Conservation (phyloP, 2,888 invertebrate genomes). For the Nephrotoma guestfalica region DNA sequence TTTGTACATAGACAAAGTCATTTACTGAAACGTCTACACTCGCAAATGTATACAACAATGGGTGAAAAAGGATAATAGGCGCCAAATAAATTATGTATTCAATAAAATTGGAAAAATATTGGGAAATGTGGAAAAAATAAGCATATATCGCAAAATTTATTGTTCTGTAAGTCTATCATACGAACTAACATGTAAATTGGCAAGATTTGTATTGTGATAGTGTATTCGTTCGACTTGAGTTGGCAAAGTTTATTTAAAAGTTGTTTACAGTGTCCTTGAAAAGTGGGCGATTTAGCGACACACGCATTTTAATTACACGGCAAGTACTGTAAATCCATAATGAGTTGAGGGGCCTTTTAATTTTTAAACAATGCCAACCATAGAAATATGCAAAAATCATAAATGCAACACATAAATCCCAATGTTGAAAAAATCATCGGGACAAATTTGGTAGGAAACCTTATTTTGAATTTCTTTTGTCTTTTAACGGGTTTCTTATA, state of each 20-base stretch:
- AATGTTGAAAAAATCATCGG: too few species aligned
- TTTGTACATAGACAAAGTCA: neutral
- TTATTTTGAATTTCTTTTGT: too few species aligned
- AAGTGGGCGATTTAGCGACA: too few species aligned
- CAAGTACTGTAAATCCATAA: too few species aligned
- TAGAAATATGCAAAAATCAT: too few species aligned
- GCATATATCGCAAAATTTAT: neutral
- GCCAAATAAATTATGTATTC: neutral
- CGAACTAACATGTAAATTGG: neutral
- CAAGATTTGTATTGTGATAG: neutral
- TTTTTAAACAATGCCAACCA: too few species aligned
- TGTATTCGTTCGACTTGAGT: neutral
- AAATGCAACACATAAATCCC: too few species aligned
- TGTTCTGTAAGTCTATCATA: neutral
- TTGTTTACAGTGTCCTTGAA: too few species aligned
- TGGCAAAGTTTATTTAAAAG: neutral
- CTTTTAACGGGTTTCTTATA: too few species aligned
- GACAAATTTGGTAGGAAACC: too few species aligned
- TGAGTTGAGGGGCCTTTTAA: too few species aligned
- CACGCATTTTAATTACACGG: too few species aligned
- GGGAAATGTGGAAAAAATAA: neutral
- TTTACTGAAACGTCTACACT: neutral
- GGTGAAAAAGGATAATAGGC: neutral
- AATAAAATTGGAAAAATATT: neutral
- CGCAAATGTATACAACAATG: neutral